Conservation (phyloP, 2,797 vertebrate genomes). For the Melopsittacus undulatus region DNA sequence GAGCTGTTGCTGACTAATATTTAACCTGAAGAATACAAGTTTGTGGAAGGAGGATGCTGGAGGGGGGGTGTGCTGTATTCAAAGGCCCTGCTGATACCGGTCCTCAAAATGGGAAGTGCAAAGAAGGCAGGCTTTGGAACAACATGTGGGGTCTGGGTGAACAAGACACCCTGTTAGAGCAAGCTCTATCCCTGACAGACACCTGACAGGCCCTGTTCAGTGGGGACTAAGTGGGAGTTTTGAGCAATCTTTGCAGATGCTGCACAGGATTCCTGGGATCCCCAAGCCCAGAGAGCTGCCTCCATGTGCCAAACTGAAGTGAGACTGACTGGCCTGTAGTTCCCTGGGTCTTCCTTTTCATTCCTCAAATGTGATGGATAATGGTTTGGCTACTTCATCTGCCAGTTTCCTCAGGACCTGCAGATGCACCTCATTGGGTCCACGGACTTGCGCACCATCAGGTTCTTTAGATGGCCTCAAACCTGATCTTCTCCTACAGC, state of each 20-base stretch:
- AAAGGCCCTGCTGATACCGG: not conserved
- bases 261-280: not conserved
- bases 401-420: not conserved
- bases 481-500: not conserved
- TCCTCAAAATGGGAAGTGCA: not conserved
- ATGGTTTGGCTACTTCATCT: not conserved
- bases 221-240: not conserved
- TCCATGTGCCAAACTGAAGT: not conserved
- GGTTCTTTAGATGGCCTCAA: not conserved
- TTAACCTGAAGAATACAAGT: not conserved
- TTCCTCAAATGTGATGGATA: not conserved
- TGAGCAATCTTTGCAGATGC: not conserved
- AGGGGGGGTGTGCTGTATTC: not conserved
- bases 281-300: not conserved
- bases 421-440: not conserved
- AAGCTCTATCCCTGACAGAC: not conserved
- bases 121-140: not conserved
- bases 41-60: not conserved
- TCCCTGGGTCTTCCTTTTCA: not conserved
- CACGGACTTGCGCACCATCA: not conserved
- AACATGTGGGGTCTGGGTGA: rapidly evolving
- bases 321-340: not conserved
- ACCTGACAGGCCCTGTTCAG: rapidly evolving
- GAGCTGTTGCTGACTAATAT: not conserved
- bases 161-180: not conserved